Percentiles rank a stretch among this genome's conserved stretches.
These are phyloP conservation scores for Aphidoletes aphidimyza DNA, from an alignment of 2,888 invertebrate species.

Conservation along the genomic window DNA sequence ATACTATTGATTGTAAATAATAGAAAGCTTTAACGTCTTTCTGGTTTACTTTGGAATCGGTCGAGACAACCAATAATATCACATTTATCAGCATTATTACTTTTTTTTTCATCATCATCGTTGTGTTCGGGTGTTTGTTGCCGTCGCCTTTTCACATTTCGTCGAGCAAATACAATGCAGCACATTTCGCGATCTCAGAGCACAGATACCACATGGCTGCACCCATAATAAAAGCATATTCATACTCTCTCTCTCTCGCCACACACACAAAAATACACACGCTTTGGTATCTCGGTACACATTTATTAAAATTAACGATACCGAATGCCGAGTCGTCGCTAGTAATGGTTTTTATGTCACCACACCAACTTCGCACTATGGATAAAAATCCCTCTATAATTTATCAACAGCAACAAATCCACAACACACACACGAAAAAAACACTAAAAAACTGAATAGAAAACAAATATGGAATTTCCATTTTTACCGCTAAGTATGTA, in stretches of 20 bases:
- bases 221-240: constrained; percentile 7
- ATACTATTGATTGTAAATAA: constrained; percentile 47
- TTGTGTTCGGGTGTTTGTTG: constrained; percentile 7
- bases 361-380: not conserved
- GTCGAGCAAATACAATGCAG: constrained; percentile 22
- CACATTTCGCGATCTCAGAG: not conserved
- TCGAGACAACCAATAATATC: not conserved
- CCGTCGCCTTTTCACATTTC: constrained; percentile 45
- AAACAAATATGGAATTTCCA: constrained; percentile 42
- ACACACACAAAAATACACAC: not conserved
- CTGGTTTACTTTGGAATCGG: not conserved
- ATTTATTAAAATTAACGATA: constrained; percentile 50
- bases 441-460: constrained; percentile 5
- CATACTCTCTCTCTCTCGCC: too few relatives aligned
- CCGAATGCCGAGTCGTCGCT: constrained; percentile 46
- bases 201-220: constrained; percentile 44
- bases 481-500: constrained; percentile 46
- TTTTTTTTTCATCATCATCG: too few relatives aligned
- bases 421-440: not conserved
- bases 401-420: not conserved
- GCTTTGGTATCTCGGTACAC: not conserved
- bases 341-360: constrained; percentile 47
- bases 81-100: constrained; percentile 51
- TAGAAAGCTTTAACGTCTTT: constrained; percentile 47
- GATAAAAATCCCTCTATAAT: not conserved